These are phyloP conservation scores for Zeugodacus cucurbitae DNA, from an alignment of 1,140 invertebrate genomes.

Conservation along the genomic window DNA sequence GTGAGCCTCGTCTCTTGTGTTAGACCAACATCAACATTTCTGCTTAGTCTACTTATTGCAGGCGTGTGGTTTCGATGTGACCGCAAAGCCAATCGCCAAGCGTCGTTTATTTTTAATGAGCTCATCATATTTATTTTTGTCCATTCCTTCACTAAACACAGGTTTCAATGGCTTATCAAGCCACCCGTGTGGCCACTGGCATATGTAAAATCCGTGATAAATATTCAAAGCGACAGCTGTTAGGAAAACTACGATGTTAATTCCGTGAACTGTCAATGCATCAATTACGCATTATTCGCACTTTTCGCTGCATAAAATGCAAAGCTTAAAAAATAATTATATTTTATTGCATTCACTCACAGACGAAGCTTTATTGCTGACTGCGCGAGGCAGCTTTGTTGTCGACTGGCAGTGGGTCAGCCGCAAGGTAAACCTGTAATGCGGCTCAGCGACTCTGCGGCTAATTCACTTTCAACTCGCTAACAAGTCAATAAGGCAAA, in stretches of 20 bases:
- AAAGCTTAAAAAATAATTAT: neutral
- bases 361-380: neutral
- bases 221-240: no score
- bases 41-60: no score
- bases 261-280: neutral
- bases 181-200: no score
- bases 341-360: neutral
- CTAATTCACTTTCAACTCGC: slow-evolving; percentile 31
- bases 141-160: no score
- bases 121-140: no score
- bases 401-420: neutral
- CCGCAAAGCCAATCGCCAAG: no score
- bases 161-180: no score
- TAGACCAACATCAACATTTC: no score
- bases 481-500: neutral
- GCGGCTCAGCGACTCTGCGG: neutral
- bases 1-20: no score
- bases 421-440: slow-evolving; percentile 3
- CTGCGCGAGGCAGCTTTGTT: neutral
- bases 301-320: neutral
- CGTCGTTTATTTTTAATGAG: no score
- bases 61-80: no score
- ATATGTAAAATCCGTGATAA: no score
- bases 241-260: neutral
- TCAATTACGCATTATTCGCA: neutral